Base-by-base conservation (phyloP, 2,888 invertebrate species). In the Aromia moschata region DNA sequence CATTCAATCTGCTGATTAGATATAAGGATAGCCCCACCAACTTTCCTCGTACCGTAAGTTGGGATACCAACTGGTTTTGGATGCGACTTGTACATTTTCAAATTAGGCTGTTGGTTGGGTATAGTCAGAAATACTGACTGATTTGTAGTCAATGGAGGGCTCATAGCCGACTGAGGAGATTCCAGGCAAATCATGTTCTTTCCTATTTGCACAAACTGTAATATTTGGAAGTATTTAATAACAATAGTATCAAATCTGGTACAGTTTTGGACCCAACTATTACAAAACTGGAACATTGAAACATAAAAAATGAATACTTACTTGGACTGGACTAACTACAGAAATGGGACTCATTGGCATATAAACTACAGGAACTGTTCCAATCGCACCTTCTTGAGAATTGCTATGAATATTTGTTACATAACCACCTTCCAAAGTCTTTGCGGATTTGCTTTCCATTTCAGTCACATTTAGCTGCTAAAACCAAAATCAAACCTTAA, bases 51-150 rank as follows among this genome's bases (percentile, higher is more conserved):
- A 70, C 85, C 84, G 72, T 83, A 85, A 4, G 85, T 84, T 70
- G 86, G 84, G 45, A 86, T 75, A 25, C 84, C 83, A 9, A 88
- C 83, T 9, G 87, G 86, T 60, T 88, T 85, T 60, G 87, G 85
- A 58, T 86, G 84, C 15, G 84, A 74, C 62, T 83, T 76, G 74
- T 85, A 86, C 81, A 77, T 65, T 55, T 76, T 74, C 54, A 76
- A 69, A 61, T 69, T 73, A 15, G 67, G 61, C n/a, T 70, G 56
- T 25, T 70, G 68, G 40, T 70, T 74, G 4, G 77, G 75, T 47
- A 79, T 75, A 9, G 76, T 72, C 55, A 77, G 65, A 47, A 77
- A 73, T 17, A 74, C 65, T 38, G 74, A 72, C 54, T 74, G 74
- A 31, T 71, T 75, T 25, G 72, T 70, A 17, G 67, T 57, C n/a